Percentiles rank a stretch among this genome's conserved stretches.
phyloP scores from a whole-genome alignment of 2,888 invertebrate genomes.

The Melieria picta region DNA sequence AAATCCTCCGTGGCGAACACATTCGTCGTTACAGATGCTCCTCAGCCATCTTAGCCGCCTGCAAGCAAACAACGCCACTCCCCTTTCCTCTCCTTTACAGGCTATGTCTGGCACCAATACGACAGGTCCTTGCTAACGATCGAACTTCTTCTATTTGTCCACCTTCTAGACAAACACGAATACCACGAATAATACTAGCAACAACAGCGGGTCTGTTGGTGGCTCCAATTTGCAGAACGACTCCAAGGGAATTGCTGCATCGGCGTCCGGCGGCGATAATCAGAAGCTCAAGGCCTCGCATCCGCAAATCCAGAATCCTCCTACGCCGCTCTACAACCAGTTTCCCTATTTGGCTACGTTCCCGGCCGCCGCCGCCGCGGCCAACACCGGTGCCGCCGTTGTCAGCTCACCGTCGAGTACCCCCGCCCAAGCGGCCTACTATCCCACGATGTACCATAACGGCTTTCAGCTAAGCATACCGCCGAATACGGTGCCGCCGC shows the following conservation, averaged over 20 bases:
- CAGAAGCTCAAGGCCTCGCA: conserved; percentile 55
- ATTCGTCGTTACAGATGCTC: too few relatives aligned
- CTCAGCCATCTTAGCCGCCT: too few relatives aligned
- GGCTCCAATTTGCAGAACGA: conserved; percentile 52
- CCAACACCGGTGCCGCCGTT: conserved; percentile 46
- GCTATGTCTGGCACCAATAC: too few relatives aligned
- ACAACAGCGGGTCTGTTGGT: conserved; percentile 60
- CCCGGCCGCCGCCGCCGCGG: conserved; percentile 52
- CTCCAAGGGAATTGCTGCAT: conserved; percentile 56
- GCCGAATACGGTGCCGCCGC: conserved; percentile 64
- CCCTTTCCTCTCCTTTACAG: too few relatives aligned
- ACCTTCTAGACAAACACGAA: conserved; percentile 43
- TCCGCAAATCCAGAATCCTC: conserved; percentile 56
- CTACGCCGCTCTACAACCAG: conserved; percentile 62
- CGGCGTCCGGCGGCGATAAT: conserved; percentile 44
- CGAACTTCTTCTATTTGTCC: neutral
- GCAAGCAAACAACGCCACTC: too few relatives aligned
- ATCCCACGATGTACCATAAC: conserved; percentile 66
- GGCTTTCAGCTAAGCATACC: conserved; percentile 64
- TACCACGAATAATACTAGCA: conserved; percentile 45
- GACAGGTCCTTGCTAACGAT: too few relatives aligned
- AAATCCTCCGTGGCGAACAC: too few relatives aligned
- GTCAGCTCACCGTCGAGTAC: conserved; percentile 50
- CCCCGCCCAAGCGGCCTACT: conserved; percentile 53
- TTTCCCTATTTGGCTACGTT: conserved; percentile 64